Conservation (phyloP, 2,113 vertebrate genomes). For the Festucalex cinctus region DNA sequence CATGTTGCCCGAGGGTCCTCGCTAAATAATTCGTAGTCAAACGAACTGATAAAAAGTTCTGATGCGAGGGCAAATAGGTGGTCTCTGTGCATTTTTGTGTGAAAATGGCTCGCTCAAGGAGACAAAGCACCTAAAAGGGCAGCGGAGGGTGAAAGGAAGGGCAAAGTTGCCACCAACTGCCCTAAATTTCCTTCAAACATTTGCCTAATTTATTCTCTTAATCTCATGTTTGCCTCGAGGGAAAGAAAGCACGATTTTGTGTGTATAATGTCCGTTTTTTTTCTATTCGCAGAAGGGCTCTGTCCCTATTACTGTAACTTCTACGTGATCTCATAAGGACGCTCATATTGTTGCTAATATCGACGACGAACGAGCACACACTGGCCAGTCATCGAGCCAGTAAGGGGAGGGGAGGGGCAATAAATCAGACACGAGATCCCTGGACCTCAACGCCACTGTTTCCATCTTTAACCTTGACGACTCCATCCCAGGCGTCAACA, state of each 20-base stretch:
- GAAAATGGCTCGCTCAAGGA: constrained; percentile 44
- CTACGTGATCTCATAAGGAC: background rate
- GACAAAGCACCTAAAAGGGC: constrained; percentile 41
- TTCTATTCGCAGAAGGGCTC: too few species aligned
- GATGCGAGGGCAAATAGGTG: constrained; percentile 9
- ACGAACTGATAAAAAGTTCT: constrained; percentile 15
- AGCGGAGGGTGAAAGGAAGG: constrained; percentile 52
- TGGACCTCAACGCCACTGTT: constrained; percentile 6
- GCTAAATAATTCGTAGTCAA: background rate
- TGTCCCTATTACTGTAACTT: too few species aligned
- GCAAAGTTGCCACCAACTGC: constrained; percentile 36
- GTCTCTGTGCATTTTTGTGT: constrained; percentile 9
- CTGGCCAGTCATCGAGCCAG: constrained; percentile 3
- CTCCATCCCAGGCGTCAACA: background rate
- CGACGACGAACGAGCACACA: background rate
- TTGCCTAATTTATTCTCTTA: constrained; percentile 47
- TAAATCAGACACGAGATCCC: constrained; percentile 46
- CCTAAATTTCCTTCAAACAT: constrained; percentile 40
- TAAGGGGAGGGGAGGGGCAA: constrained; percentile 1
- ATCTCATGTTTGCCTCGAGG: constrained; percentile 31
- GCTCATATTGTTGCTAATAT: background rate
- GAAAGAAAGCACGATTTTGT: constrained; percentile 17
- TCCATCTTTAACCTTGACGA: constrained; percentile 12
- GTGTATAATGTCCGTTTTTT: too few species aligned
- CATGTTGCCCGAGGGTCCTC: constrained; percentile 8